These are phyloP conservation scores for Syncerus caffer DNA, from an alignment of 2,797 vertebrate species.

Conservation along the genomic window DNA sequence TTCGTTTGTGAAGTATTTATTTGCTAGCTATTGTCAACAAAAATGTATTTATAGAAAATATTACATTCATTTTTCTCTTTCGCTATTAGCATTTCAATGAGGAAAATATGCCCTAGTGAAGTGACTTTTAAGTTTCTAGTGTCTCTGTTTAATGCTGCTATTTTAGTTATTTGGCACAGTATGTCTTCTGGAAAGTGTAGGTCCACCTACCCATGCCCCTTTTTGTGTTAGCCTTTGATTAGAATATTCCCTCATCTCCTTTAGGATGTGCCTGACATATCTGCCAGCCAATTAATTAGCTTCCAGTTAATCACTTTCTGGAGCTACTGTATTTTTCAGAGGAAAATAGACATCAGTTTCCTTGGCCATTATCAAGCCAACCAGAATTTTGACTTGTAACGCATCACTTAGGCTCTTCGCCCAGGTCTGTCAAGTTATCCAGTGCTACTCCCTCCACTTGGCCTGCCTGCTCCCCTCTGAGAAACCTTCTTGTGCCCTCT, in stretches of 20 bases:
- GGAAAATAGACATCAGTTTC: neutral
- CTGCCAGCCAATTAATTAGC: neutral
- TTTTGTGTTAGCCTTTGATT: neutral
- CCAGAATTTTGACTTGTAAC: neutral
- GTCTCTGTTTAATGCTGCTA: neutral
- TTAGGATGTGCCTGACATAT: neutral
- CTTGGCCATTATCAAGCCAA: neutral
- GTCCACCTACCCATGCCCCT: neutral
- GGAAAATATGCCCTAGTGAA: neutral
- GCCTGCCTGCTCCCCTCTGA: neutral
- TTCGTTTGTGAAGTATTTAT: conserved; percentile 29
- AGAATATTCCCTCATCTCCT: neutral
- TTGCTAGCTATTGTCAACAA: neutral
- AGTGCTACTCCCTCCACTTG: accelerated
- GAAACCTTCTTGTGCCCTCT: neutral
- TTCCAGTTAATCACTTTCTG: neutral
- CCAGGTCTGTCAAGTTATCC: neutral
- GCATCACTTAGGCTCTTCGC: neutral
- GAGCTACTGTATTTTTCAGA: neutral
- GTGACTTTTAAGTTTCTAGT: neutral
- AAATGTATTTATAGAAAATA: neutral
- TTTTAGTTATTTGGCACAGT: neutral
- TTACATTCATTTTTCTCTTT: neutral
- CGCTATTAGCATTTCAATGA: neutral
- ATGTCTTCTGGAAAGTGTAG: neutral